A percentile compares a stretch with the other conserved stretches of the same genome.
Evolutionary conservation across 2,888 invertebrate genomes (phyloP).

Genomic region (Drosophila cognata): DNA sequence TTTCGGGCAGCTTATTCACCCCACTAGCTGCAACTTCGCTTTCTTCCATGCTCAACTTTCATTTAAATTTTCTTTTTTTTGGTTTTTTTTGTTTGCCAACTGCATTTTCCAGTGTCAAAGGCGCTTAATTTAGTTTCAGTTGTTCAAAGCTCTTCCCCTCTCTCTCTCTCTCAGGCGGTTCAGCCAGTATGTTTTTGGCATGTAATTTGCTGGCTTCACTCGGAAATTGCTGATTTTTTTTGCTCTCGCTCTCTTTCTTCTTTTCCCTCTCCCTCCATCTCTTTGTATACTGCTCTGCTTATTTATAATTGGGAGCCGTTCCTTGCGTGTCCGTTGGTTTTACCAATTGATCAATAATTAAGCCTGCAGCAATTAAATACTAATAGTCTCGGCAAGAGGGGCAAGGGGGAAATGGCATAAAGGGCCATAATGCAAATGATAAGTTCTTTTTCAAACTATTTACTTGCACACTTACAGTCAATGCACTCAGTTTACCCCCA

Average conservation of each 20-base stretch:
- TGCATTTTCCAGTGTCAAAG: slow-evolving; percentile 79
- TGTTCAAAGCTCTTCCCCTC: slow-evolving; percentile 6
- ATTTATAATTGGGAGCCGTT: slow-evolving; percentile 48
- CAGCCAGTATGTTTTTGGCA: slow-evolving; percentile 72
- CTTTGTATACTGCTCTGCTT: slow-evolving; percentile 11
- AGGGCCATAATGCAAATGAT: slow-evolving; percentile 62
- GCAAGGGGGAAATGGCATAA: background rate
- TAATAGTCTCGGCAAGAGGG: slow-evolving; percentile 44
- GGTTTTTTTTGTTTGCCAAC: slow-evolving; percentile 46
- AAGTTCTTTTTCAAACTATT: slow-evolving; percentile 76
- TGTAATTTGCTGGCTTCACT: slow-evolving; percentile 71
- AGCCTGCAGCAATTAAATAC: slow-evolving; percentile 75
- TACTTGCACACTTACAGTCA: slow-evolving; percentile 64
- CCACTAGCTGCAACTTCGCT: slow-evolving; percentile 48
- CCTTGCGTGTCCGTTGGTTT: slow-evolving; percentile 50
- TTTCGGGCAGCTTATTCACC: slow-evolving; percentile 35
- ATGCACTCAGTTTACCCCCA: slow-evolving; percentile 38
- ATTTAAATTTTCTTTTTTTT: slow-evolving; percentile 56
- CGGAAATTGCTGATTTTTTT: slow-evolving; percentile 68
- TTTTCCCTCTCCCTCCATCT: background rate
- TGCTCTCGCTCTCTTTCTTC: background rate
- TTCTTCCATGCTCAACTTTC: slow-evolving; percentile 44
- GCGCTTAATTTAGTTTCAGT: slow-evolving; percentile 75
- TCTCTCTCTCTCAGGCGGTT: slow-evolving; percentile 21
- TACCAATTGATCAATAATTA: slow-evolving; percentile 76